phyloP scores from a whole-genome alignment of 2,888 invertebrate genomes.

The Ophioninae sp. region DNA sequence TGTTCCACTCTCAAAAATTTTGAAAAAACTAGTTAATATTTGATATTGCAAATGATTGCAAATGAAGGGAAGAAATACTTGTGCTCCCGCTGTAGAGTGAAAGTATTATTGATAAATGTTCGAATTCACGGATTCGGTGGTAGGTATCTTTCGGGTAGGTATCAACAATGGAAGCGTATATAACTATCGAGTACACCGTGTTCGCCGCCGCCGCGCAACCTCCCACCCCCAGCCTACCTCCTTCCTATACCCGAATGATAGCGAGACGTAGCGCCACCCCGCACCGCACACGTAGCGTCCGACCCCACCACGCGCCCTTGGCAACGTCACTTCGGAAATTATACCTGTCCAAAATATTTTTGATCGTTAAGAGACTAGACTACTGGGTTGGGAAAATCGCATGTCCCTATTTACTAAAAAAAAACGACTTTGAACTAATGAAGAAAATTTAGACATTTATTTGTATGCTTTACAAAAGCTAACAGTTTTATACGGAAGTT shows the following conservation, averaged over 20 bases:
- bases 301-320: background rate
- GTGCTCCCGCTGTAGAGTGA: background rate
- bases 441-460: too few species aligned
- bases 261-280: slow-evolving; percentile 19
- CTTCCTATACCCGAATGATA: slow-evolving; percentile 2
- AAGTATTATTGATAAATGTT: slow-evolving; percentile 3
- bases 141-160: slow-evolving; percentile 16
- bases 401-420: too few species aligned
- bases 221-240: background rate
- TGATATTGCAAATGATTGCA: background rate
- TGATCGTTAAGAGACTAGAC: background rate
- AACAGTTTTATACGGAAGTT: too few species aligned
- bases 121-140: background rate
- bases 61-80: background rate
- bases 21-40: background rate
- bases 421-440: too few species aligned
- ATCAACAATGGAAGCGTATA: slow-evolving; percentile 17
- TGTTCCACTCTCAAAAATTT: background rate
- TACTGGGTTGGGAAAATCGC: background rate
- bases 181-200: slow-evolving; percentile 15
- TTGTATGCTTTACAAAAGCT: too few species aligned
- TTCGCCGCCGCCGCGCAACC: background rate
- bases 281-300: slow-evolving; percentile 20
- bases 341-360: background rate
- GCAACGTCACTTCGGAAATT: slow-evolving; percentile 4